Percentiles rank a stretch among this genome's conserved stretches.
These are phyloP conservation scores for Anastatus disparis DNA, from an alignment of 1,140 invertebrate species.

Conservation along the genomic window DNA sequence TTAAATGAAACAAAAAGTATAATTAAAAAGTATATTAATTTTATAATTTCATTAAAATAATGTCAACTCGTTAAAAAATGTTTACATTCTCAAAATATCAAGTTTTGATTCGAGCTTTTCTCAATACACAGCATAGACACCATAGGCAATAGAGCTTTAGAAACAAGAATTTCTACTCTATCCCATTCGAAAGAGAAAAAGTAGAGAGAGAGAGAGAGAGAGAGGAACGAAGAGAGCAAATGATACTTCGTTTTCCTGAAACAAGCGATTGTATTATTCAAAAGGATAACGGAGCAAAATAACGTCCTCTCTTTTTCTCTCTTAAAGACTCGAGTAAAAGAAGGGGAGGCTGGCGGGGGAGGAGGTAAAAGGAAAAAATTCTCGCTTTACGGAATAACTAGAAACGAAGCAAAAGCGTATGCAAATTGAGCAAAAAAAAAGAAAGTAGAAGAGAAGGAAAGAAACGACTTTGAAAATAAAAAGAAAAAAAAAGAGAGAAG, in stretches of 20 bases:
- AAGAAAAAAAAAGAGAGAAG: neutral
- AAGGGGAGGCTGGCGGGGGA: neutral
- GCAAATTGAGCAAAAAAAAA: conserved; percentile 34
- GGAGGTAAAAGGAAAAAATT: conserved; percentile 24
- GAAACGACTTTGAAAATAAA: neutral
- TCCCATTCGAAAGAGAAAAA: neutral
- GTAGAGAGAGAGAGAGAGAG: neutral
- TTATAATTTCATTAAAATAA: too few species aligned
- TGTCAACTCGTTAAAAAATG: too few species aligned
- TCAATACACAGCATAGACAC: too few species aligned
- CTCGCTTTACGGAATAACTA: conserved; percentile 31
- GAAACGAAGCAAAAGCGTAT: conserved; percentile 28
- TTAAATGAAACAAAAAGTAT: too few species aligned
- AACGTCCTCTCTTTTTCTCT: conserved; percentile 17
- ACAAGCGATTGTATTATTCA: conserved; percentile 41
- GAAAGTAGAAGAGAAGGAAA: too few species aligned
- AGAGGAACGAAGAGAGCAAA: neutral
- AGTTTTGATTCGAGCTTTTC: too few species aligned
- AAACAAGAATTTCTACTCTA: too few species aligned
- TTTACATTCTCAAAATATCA: too few species aligned
- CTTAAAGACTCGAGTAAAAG: neutral
- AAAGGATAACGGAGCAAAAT: conserved; percentile 37
- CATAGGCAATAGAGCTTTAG: too few species aligned
- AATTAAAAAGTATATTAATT: too few species aligned
- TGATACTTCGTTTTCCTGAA: neutral